A percentile compares a stretch with the other conserved stretches of the same genome.
Conservation (phyloP, 2,113 vertebrate species). For the Anhinga rufa region DNA sequence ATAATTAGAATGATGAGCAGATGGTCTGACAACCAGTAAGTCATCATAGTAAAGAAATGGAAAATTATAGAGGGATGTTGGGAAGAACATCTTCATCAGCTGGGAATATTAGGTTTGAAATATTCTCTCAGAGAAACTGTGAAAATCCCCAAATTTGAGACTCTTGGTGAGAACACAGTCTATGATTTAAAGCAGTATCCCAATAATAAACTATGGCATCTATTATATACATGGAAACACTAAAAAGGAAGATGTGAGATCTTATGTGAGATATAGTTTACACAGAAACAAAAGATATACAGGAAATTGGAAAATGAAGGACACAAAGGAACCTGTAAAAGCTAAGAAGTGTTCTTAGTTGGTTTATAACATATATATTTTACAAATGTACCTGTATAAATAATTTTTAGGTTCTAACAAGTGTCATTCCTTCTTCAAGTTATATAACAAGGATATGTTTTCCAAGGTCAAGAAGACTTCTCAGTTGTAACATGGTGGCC, state of each 20-base stretch:
- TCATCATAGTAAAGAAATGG: not conserved
- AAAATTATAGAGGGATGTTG: not conserved
- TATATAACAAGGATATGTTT: not conserved
- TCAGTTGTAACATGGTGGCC: not conserved
- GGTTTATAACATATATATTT: not conserved
- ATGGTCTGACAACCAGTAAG: not conserved
- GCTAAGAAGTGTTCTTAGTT: not conserved
- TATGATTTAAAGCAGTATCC: not conserved
- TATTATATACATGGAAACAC: not conserved
- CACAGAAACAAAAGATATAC: not conserved
- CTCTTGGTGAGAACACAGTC: not conserved
- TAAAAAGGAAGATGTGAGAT: not conserved
- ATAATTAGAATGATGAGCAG: not conserved
- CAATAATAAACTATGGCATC: not conserved
- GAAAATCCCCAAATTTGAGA: not conserved
- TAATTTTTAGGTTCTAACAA: not conserved
- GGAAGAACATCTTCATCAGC: not conserved
- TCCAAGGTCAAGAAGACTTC: not conserved
- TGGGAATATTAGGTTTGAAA: not conserved
- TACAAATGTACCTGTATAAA: not conserved
- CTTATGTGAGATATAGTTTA: not conserved
- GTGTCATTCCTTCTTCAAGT: not conserved
- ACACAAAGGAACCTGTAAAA: not conserved
- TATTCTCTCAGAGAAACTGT: not conserved
- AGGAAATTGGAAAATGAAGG: not conserved